phyloP scores from a whole-genome alignment of 2,888 invertebrate genomes.

The Phortica magna region DNA sequence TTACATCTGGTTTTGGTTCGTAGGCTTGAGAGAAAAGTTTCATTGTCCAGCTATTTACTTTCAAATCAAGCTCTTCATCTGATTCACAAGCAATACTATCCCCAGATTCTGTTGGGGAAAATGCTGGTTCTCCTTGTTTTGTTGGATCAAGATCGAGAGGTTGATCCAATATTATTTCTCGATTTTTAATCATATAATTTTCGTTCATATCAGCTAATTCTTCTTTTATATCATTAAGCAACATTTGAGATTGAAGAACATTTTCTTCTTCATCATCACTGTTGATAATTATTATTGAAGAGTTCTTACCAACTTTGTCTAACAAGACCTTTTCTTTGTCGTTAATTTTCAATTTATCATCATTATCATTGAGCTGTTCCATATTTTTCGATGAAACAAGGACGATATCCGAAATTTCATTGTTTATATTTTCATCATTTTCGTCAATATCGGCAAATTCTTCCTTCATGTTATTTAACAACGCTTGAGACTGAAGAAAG shows the following conservation, averaged over 20 bases:
- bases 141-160: too few species aligned
- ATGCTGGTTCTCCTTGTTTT: too few species aligned
- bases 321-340: background rate
- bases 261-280: too few species aligned
- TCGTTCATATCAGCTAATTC: too few species aligned
- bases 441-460: slow-evolving; percentile 54
- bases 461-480: slow-evolving; percentile 69
- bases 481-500: slow-evolving; percentile 66
- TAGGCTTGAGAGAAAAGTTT: slow-evolving; percentile 61
- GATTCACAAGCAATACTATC: slow-evolving; percentile 39
- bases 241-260: too few species aligned
- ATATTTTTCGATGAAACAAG: too few species aligned
- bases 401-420: background rate
- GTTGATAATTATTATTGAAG: too few species aligned
- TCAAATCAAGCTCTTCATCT: slow-evolving; percentile 64
- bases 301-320: too few species aligned
- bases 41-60: slow-evolving; percentile 68
- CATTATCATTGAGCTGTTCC: background rate
- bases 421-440: slow-evolving; percentile 36
- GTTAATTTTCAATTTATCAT: background rate
- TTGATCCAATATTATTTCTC: too few species aligned
- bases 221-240: too few species aligned
- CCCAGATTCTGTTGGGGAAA: too few species aligned
- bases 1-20: slow-evolving; percentile 47
- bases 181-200: too few species aligned